Evolutionary conservation across 2,888 invertebrate genomes (phyloP), one percentile per base, ranked within the genome.

Genomic region (Bruchidius siliquastri): DNA sequence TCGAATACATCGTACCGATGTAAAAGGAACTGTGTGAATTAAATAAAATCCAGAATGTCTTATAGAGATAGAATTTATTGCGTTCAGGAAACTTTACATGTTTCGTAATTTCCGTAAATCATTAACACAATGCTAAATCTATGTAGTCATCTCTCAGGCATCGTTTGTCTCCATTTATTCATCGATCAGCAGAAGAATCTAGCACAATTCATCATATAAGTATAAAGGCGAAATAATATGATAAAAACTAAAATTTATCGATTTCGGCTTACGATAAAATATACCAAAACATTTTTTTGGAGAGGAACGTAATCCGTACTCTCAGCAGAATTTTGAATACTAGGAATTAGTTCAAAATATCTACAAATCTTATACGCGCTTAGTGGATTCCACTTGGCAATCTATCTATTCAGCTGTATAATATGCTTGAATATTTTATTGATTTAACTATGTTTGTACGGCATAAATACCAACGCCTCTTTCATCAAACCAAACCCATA

Each of bases 61-160:
- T 68, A 68, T 68, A 84, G 85, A 87, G 87, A 88, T 87, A 87
- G 87, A 88, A 86, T 87, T 87, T 88, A 88, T 88, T 88, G 87
- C 87, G 85, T 87, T 87, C 86, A 86, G 87, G 87, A 87, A 87
- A 87, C 85, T 86, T 87, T 87, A 87, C 86, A 87, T 85, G 85
- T 85, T 86, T 85, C 86, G 84, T 86, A 86, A 85, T 85, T 78
- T 85, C 78, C 77, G 79, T 81, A 80, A 80, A 80, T 78, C 76
- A 77, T 80, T 85, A 85, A 86, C 84, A 83, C 85, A 85, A 84
- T 82, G 81, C 84, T 86, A 84, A 80, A 81, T 80, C 81, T 82
- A 81, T 81, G 78, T 81, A 79, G 78, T 79, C 77, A 74, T 74
- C 76, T 76, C 72, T 71, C 77, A 75, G 75, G 75, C 77, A 77